A percentile compares a stretch with the other conserved stretches of the same genome.
Evolutionary conservation across 2,888 invertebrate genomes (phyloP).

Genomic region (Ellobium chinense): DNA sequence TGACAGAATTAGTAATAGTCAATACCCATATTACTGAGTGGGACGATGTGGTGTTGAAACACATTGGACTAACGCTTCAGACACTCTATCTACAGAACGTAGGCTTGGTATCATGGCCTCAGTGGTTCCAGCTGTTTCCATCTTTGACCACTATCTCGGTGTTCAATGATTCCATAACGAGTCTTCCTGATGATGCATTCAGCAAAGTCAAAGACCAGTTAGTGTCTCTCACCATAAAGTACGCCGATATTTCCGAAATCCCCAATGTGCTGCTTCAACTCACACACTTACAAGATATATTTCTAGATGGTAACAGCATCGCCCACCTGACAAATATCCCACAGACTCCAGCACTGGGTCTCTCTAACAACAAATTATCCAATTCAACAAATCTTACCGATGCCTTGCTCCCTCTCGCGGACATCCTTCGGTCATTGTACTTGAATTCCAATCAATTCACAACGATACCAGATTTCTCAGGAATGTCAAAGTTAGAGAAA

Average conservation of each 20-base stretch:
- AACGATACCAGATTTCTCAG: not conserved
- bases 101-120: not conserved
- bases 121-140: not conserved
- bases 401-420: not conserved
- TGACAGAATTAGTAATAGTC: not conserved
- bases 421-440: not conserved
- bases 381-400: not conserved
- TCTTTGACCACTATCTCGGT: not conserved
- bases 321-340: too few species aligned
- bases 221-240: too few species aligned
- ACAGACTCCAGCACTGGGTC: too few species aligned
- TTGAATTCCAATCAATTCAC: not conserved
- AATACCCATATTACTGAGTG: not conserved
- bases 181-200: not conserved
- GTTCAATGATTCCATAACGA: not conserved
- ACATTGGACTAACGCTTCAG: not conserved
- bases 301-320: too few species aligned
- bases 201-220: not conserved
- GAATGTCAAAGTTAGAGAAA: not conserved
- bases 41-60: not conserved
- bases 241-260: too few species aligned
- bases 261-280: too few species aligned
- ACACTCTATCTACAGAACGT: not conserved
- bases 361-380: not conserved
- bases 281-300: too few species aligned